Evolutionary conservation across 2,113 vertebrate genomes (phyloP), one percentile per base, ranked within the genome.

Genomic region (Pitta sordida): DNA sequence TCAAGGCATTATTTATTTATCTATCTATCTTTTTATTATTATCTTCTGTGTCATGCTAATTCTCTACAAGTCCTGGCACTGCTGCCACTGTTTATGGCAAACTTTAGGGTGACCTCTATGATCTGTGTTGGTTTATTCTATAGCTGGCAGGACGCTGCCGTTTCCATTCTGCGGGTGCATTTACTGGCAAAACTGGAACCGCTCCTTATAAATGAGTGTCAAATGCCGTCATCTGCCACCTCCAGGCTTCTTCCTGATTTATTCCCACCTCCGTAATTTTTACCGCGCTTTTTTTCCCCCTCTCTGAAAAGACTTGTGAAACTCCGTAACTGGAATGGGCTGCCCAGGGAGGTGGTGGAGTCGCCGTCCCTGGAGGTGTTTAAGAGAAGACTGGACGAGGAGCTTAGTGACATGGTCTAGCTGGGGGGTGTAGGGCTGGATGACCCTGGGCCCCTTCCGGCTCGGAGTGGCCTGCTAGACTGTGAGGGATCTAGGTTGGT

Each of bases 171-270:
- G 30, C 15, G 19, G 20, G 20, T 52, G 6, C 5, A 6, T 37
- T 36, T 34, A 16, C 11, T 37, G 26, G 36, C 11, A 65, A 34
- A 48, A 29, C 11, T 1, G 15, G 6, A 41, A 11, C 13, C 5
- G 3, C 29, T 73, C 39, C 12, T 13, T 17, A 7, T 3, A 34
- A 14, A 73, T 7, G 10, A 2, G 48, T 1, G 6, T 36, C 34
- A 29, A 9, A 49, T 2, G 19, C 0, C 2, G 3, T 9, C n/a
- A 20, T 69, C 34, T 12, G 6, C 21, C 53, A 39, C 1, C 39
- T 2, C 5, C 11, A 0, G 8, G 20, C 32, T 55, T 58, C 60
- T 23, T 83, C 23, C 30, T 11, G 22, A 7, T 39, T 62, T 34
- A 12, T 23, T 69, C 43, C 8, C 4, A 27, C 32, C 67, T n/a